Conservation (phyloP, 2,888 invertebrate genomes). For the Hydrotaea cyrtoneurina region DNA sequence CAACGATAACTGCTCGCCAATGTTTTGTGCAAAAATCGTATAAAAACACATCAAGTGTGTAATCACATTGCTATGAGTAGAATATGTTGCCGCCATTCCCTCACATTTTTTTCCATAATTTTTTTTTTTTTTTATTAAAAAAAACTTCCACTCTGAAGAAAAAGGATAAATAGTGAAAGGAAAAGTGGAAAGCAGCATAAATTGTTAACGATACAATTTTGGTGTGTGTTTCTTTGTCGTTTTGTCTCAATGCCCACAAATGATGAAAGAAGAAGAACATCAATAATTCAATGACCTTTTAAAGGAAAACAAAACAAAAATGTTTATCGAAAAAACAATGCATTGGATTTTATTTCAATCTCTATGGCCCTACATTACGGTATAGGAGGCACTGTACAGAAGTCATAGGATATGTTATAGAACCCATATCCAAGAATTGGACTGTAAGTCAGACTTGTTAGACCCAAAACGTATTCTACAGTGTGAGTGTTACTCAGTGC, state of each 20-base stretch:
- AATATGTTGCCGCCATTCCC: background rate
- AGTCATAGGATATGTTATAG: no score
- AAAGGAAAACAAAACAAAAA: background rate
- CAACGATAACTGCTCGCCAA: background rate
- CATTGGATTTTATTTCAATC: no score
- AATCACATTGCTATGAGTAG: slow-evolving; percentile 6
- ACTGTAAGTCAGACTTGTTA: no score
- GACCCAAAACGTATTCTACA: no score
- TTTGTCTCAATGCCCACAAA: background rate
- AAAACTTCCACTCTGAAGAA: no score
- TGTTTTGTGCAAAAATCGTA: background rate
- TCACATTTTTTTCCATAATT: background rate
- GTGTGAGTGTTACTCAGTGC: no score
- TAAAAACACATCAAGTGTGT: slow-evolving; percentile 24
- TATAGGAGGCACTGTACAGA: no score
- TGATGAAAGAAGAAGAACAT: background rate
- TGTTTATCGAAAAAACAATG: no score
- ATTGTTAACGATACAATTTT: background rate
- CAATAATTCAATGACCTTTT: background rate
- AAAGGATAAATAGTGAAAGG: background rate
- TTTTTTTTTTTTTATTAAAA: slow-evolving; percentile 3
- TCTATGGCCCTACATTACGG: no score
- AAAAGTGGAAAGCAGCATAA: slow-evolving; percentile 8
- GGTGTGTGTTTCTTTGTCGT: background rate
- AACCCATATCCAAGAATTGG: no score